Conservation (phyloP, 35 echinoderm and acorn worm genomes). For the Eucidaris tribuloides region DNA sequence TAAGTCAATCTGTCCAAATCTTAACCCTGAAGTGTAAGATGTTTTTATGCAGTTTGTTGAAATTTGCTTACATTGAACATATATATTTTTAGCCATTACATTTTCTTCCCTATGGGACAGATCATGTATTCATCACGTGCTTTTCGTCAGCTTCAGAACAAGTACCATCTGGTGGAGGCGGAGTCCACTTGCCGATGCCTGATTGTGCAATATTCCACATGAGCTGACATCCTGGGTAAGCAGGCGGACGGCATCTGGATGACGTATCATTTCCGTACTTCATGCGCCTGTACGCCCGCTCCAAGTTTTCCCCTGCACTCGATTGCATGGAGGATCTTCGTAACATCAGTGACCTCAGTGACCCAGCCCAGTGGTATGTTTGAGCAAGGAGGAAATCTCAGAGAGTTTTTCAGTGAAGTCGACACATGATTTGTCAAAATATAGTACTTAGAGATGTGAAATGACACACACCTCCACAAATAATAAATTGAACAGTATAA, state of each 20-base stretch:
- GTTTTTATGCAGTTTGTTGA: background rate
- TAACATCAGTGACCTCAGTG: constrained; percentile 93
- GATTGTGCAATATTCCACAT: constrained; percentile 87
- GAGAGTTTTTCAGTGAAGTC: no score
- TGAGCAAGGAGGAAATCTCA: no score
- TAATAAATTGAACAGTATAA: no score
- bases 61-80: background rate
- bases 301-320: constrained; percentile 76
- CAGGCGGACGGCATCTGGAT: constrained; percentile 75
- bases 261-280: constrained; percentile 95
- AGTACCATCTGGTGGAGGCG: constrained; percentile 61
- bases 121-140: constrained; percentile 72
- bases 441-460: no score
- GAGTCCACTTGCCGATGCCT: constrained; percentile 59
- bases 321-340: constrained; percentile 94
- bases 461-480: no score
- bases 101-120: constrained; percentile 47
- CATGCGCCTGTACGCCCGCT: constrained; percentile 67
- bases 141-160: constrained; percentile 79
- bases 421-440: no score
- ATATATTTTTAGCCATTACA: background rate
- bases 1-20: no score
- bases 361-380: constrained; percentile 83
- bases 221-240: constrained; percentile 71
- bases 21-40: no score